Evolutionary conservation across 2,888 invertebrate species (phyloP), one percentile per base, ranked within the genome.

Genomic region (Mesochorus sp.): DNA sequence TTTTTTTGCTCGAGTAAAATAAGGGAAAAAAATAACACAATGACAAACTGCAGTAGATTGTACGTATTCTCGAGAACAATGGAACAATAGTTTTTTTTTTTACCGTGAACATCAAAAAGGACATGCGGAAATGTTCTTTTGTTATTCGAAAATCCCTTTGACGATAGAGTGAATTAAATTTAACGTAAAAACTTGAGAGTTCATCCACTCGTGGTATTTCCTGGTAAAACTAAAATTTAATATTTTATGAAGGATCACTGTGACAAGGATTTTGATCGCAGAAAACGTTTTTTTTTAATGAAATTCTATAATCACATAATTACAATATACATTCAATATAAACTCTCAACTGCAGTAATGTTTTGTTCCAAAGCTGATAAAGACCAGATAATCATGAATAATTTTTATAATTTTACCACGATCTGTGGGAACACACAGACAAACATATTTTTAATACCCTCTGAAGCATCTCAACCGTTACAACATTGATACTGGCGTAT

Each of bases 401-500:
- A n/a, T n/a, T n/a, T n/a, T n/a, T n/a, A n/a, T n/a, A n/a, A n/a
- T n/a, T n/a, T n/a, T 57, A 37, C 34, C 49, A 21, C 1, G 49
- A n/a, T 21, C 49, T 49, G 49, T n/a, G n/a, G 10, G 3, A 37
- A 37, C 37, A n/a, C 37, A 10, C 2, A 2, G n/a, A 10, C 3
- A 37, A 37, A 4, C n/a, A 37, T n/a, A 37, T 37, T n/a, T n/a
- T 37, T 10, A 37, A 37, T 2, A 55, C 49, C 10, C 31, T 28
- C 8, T 1, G 2, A 24, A 59, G 24, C 39, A 34, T 19, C 19
- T 10, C 5, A 24, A 59, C 26, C 31, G 64, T 4, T 49, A 44
- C 12, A 51, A 62, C 24, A 37, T 72, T 72, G 12, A 26, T 53
- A 12, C 17, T 47, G 37, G 62, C 55, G 37, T 57, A 73, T 76